Conservation (phyloP, 64 coral and sea anemone genomes). For the Montipora foliosa region DNA sequence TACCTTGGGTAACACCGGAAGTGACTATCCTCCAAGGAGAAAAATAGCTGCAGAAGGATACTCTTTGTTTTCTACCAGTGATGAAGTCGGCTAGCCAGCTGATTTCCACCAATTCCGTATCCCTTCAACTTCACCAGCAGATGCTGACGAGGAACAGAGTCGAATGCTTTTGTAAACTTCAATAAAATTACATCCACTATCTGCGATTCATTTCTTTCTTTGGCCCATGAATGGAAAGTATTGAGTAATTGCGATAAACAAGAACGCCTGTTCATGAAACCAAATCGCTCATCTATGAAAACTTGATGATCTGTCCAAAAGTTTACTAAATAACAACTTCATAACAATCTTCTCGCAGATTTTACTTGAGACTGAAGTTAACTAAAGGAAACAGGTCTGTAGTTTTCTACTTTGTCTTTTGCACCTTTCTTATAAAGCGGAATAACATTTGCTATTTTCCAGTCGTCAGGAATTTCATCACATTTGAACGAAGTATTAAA, state of each 20-base stretch:
- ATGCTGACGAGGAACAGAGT: too few relatives aligned
- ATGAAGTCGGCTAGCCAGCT: too few relatives aligned
- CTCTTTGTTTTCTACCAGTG: too few relatives aligned
- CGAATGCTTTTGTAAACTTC: too few relatives aligned
- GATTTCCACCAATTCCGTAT: too few relatives aligned
- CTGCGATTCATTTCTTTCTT: too few relatives aligned
- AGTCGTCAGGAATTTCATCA: conserved; percentile 21
- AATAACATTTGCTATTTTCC: conserved; percentile 45
- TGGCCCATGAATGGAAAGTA: background rate
- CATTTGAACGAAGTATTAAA: conserved; percentile 10
- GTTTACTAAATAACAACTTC: too few relatives aligned
- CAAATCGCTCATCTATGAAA: background rate
- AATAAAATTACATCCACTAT: too few relatives aligned
- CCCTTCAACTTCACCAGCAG: too few relatives aligned
- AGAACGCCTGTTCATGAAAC: conserved; percentile 3
- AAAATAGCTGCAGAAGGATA: background rate
- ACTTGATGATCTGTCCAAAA: too few relatives aligned
- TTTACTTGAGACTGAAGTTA: too few relatives aligned
- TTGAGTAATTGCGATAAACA: background rate
- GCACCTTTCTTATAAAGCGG: conserved; percentile 21
- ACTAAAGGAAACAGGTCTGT: too few relatives aligned
- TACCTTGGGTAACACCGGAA: background rate
- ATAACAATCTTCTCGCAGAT: background rate
- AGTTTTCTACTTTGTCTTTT: conserved; percentile 3
- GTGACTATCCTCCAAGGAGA: background rate